Evolutionary conservation across 1,140 invertebrate species (phyloP).

Genomic region (Cotesia typhae): DNA sequence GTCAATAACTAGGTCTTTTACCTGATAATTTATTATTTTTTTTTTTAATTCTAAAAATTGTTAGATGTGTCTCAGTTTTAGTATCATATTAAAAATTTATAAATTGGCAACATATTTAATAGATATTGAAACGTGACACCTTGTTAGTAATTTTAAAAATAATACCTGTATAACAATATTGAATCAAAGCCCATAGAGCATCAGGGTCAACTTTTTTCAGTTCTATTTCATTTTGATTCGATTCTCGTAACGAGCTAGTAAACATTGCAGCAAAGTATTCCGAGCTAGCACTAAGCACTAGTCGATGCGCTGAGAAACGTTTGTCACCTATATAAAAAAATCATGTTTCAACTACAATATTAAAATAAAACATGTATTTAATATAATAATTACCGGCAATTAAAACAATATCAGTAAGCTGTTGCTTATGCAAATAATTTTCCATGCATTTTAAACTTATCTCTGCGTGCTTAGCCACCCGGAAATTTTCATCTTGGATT

Average conservation of each 20-base stretch:
- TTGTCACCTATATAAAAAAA: slow-evolving; percentile 63
- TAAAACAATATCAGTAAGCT: slow-evolving; percentile 82
- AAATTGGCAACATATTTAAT: slow-evolving; percentile 1
- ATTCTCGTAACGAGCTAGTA: slow-evolving; percentile 84
- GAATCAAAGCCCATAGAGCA: slow-evolving; percentile 82
- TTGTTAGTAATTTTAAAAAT: neutral
- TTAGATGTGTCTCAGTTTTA: too few species aligned
- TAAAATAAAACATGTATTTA: slow-evolving; percentile 21
- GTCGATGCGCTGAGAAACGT: slow-evolving; percentile 71
- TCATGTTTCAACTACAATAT: slow-evolving; percentile 41
- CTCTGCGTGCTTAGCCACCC: slow-evolving; percentile 81
- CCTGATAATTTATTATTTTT: too few species aligned
- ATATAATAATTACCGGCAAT: slow-evolving; percentile 69
- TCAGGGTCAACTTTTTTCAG: slow-evolving; percentile 85
- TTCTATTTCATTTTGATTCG: slow-evolving; percentile 84
- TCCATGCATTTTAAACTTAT: slow-evolving; percentile 83
- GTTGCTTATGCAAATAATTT: slow-evolving; percentile 79
- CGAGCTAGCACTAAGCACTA: slow-evolving; percentile 88
- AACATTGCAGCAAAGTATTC: slow-evolving; percentile 97
- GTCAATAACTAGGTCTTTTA: too few species aligned
- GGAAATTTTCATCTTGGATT: slow-evolving; percentile 80
- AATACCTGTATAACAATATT: slow-evolving; percentile 89
- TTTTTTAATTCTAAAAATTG: too few species aligned
- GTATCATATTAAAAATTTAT: too few species aligned
- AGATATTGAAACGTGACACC: neutral